These are phyloP conservation scores for Erebia epiphron DNA, from an alignment of 2,888 invertebrate genomes.

Conservation along the genomic window DNA sequence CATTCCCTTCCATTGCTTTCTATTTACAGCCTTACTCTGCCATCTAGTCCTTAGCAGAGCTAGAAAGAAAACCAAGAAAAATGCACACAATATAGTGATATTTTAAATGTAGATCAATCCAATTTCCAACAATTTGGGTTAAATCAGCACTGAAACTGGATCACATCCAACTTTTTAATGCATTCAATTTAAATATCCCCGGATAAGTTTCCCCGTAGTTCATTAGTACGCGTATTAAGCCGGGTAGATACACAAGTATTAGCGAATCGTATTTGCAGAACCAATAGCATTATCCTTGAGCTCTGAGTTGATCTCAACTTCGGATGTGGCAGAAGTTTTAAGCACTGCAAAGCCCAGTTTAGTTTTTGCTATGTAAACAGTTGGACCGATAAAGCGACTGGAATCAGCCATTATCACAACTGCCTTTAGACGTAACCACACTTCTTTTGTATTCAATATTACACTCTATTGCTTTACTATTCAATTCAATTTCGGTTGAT, in stretches of 20 bases:
- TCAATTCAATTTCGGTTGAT: neutral
- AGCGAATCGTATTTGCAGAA: slow-evolving; percentile 31
- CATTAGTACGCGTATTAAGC: slow-evolving; percentile 24
- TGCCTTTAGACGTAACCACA: slow-evolving; percentile 9
- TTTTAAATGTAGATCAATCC: neutral
- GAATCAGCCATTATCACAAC: slow-evolving; percentile 20
- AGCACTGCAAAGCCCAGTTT: slow-evolving; percentile 40
- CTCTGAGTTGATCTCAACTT: slow-evolving; percentile 32
- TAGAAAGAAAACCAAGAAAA: too few species aligned
- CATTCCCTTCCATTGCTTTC: too few species aligned
- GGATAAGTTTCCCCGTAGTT: slow-evolving; percentile 22
- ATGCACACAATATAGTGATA: neutral
- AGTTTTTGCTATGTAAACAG: slow-evolving; percentile 42
- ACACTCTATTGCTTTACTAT: neutral
- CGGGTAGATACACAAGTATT: slow-evolving; percentile 23
- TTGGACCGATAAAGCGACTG: slow-evolving; percentile 36
- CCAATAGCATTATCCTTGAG: slow-evolving; percentile 30
- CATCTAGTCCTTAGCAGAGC: too few species aligned
- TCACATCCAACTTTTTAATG: neutral
- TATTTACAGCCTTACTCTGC: too few species aligned
- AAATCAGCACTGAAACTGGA: slow-evolving; percentile 1
- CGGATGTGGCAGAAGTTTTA: slow-evolving; percentile 36
- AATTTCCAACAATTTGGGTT: neutral
- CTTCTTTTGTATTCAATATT: neutral
- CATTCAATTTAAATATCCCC: slow-evolving; percentile 10